Evolutionary conservation across 2,888 invertebrate genomes (phyloP), one percentile per base, ranked within the genome.

Genomic region (Campaea margaritaria): DNA sequence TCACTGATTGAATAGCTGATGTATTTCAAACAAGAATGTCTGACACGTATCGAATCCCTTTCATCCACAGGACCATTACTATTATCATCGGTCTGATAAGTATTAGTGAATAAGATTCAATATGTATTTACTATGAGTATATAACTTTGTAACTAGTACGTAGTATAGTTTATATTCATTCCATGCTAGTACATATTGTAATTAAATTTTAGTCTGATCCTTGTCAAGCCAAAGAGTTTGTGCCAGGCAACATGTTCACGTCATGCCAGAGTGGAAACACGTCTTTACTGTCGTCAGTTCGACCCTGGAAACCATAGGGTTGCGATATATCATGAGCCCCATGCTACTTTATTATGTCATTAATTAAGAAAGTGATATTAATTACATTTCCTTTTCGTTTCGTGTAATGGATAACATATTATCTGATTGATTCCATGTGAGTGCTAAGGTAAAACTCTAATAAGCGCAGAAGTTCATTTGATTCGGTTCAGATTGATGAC

Each of bases 331-430:
- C 67, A 74, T 73, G 67, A 67, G 58, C 69, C 65, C 55, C 62
- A 44, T 59, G 64, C 65, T 67, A 53, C 57, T 69, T 57, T 64
- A 68, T 70, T 65, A 63, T 62, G 51, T 62, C 67, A 76, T 75
- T 76, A 73, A 77, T 75, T 72, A 69, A 50, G 59, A 58, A 65
- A 74, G 69, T 60, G 70, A 68, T 63, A 58, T 66, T 67, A 64
- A 72, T 71, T 71, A 70, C 67, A 52, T 62, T 70, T 68, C 63
- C 1, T 9, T 31, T 3, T 9, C 57, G 27, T 46, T 50, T 34
- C 15, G 11, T 13, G 12, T 39, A 54, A 54, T 46, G 41, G 28
- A 59, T 12, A 21, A 27, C 16, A 51, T 27, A n/a, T n/a, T n/a
- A 46, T 46, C 21, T 46, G 27, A 58, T 51, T 46, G 45, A 58